These are phyloP conservation scores for Nephrotoma appendiculata DNA, from an alignment of 2,888 invertebrate genomes.

Conservation along the genomic window DNA sequence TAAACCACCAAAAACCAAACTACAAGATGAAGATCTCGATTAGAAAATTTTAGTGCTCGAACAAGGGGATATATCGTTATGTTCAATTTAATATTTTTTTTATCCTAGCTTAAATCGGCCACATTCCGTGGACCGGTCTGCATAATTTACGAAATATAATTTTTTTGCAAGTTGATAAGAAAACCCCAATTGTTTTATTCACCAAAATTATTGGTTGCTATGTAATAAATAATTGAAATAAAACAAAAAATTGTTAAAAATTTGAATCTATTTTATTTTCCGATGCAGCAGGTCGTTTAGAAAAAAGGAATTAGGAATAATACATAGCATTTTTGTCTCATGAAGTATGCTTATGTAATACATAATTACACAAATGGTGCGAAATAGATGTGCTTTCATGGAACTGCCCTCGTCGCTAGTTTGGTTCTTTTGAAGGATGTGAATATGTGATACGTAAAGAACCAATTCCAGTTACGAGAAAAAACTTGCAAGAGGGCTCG, in stretches of 20 bases:
- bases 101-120: neutral
- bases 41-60: conserved; percentile 23
- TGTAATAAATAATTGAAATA: neutral
- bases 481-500: too few relatives aligned
- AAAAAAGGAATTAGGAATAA: too few relatives aligned
- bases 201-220: neutral
- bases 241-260: neutral
- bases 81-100: neutral
- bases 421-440: too few relatives aligned
- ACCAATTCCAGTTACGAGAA: too few relatives aligned
- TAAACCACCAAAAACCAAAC: conserved; percentile 33
- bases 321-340: too few relatives aligned
- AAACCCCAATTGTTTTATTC: neutral
- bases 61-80: neutral
- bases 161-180: neutral
- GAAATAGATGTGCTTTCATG: too few relatives aligned
- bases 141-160: neutral
- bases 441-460: too few relatives aligned
- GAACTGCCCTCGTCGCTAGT: too few relatives aligned
- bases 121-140: neutral
- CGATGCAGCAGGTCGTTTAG: too few relatives aligned
- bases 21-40: conserved; percentile 52
- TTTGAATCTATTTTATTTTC: neutral
- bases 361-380: too few relatives aligned
- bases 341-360: too few relatives aligned